phyloP scores from a whole-genome alignment of 2,888 invertebrate genomes.

The Serripes groenlandicus region DNA sequence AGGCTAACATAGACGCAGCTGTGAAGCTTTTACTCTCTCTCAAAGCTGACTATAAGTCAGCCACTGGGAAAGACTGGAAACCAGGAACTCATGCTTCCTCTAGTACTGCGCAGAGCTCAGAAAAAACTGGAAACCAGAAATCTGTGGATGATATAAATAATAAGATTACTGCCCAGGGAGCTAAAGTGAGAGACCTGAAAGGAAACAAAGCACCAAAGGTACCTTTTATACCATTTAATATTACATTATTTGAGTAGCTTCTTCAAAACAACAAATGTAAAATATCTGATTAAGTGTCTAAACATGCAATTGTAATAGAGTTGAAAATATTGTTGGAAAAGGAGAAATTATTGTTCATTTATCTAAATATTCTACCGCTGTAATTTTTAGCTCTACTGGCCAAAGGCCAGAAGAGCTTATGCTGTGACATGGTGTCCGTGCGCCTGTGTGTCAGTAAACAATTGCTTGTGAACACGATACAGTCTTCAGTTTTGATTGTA shows the following conservation, averaged over 20 bases:
- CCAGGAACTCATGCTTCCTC: constrained; percentile 77
- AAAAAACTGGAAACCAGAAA: constrained; percentile 28
- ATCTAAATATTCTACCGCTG: too few relatives aligned
- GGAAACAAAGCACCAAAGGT: constrained; percentile 90
- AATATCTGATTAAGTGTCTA: too few relatives aligned
- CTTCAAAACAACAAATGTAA: too few relatives aligned
- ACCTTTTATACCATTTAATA: too few relatives aligned
- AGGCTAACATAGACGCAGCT: constrained; percentile 87
- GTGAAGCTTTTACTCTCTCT: constrained; percentile 90
- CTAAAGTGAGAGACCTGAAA: constrained; percentile 91
- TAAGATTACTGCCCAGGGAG: constrained; percentile 89
- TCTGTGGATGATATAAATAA: constrained; percentile 74
- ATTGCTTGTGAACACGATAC: too few relatives aligned
- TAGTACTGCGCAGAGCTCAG: not conserved
- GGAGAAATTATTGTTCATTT: not conserved
- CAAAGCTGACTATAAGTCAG: constrained; percentile 92
- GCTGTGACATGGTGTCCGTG: too few relatives aligned
- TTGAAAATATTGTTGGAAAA: not conserved
- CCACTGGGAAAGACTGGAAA: constrained; percentile 90
- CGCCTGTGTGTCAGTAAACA: too few relatives aligned
- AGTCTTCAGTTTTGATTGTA: too few relatives aligned
- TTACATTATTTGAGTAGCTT: too few relatives aligned
- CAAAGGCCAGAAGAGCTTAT: too few relatives aligned
- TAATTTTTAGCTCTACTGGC: too few relatives aligned
- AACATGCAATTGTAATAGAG: not conserved